Conservation (phyloP, 2,113 vertebrate genomes). For the Boulengeromyrus knoepffleri region DNA sequence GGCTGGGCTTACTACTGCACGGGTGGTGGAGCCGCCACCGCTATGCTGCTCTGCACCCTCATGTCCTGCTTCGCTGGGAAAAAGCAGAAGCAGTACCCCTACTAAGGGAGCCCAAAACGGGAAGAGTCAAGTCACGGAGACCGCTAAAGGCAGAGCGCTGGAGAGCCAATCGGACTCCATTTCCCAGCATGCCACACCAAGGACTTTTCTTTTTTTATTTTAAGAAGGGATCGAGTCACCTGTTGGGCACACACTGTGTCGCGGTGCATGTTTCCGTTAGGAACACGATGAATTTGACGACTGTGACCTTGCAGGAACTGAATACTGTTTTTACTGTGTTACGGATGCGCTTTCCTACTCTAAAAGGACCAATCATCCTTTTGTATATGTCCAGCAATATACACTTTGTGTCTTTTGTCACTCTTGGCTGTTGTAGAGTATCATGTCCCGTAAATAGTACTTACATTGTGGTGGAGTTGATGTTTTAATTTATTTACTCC, state of each 20-base stretch:
- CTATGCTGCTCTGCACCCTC: constrained; percentile 91
- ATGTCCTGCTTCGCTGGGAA: constrained; percentile 93
- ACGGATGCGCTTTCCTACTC: neutral
- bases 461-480: constrained; percentile 35
- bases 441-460: constrained; percentile 28
- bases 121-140: neutral
- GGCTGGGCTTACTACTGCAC: constrained; percentile 98
- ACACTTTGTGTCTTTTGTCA: constrained; percentile 12
- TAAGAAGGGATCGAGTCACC: neutral
- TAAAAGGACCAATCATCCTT: constrained; percentile 53
- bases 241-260: neutral
- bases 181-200: constrained; percentile 16
- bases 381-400: constrained; percentile 38
- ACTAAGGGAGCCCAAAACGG: constrained; percentile 51
- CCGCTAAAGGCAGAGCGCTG: neutral
- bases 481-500: constrained; percentile 41
- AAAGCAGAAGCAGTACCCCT: constrained; percentile 95
- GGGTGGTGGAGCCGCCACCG: constrained; percentile 69
- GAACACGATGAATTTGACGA: constrained; percentile 40
- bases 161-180: neutral
- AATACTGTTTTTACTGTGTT: constrained; percentile 40
- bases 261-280: constrained; percentile 33
- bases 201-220: neutral
- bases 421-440: constrained; percentile 33
- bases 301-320: constrained; percentile 45